These are phyloP conservation scores for Tauraco hartlaubi DNA, from an alignment of 2,797 vertebrate genomes.

Conservation along the genomic window DNA sequence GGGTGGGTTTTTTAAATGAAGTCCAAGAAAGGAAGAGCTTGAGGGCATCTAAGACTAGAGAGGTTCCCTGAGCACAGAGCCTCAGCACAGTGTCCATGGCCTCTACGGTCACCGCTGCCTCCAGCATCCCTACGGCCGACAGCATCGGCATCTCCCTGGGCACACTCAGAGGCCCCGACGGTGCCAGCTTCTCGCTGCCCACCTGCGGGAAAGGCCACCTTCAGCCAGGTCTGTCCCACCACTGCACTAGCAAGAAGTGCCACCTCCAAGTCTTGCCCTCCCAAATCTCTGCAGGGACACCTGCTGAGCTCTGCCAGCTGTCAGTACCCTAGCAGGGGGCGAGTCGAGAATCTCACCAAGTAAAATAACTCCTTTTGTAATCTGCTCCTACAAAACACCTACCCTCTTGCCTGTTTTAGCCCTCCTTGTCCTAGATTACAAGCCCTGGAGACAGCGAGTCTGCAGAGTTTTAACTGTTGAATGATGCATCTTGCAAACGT, in stretches of 20 bases:
- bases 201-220: background rate
- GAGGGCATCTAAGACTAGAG: background rate
- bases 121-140: rapidly evolving
- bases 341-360: background rate
- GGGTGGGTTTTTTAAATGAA: background rate
- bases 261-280: background rate
- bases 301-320: background rate
- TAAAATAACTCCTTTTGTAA: conserved; percentile 1
- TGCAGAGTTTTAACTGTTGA: background rate
- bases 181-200: background rate
- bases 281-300: background rate
- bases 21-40: background rate
- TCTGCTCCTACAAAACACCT: background rate
- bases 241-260: background rate
- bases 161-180: background rate
- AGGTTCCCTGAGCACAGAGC: background rate
- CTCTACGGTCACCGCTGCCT: background rate
- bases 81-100: rapidly evolving
- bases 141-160: background rate
- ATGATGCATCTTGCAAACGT: no score
- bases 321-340: background rate
- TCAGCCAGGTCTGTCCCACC: background rate
- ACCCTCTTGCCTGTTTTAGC: background rate
- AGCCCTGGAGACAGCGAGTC: background rate
- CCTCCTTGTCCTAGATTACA: background rate